Conservation (phyloP, 1,140 invertebrate species). For the Pseudoatta argentina region DNA sequence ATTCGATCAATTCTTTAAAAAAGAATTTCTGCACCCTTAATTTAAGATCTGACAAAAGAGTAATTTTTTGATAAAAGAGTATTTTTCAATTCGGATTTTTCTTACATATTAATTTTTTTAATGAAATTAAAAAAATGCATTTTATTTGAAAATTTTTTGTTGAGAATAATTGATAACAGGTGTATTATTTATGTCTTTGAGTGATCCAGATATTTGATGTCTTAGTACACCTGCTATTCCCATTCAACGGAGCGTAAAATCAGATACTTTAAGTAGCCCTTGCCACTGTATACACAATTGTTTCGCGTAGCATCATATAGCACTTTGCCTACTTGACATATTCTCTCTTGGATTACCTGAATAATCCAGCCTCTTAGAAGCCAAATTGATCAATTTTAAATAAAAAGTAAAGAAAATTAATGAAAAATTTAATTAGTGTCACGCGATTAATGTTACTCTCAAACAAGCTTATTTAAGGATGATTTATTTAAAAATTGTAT, state of each 20-base stretch:
- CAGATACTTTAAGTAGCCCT: slow-evolving; percentile 12
- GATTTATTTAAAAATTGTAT: neutral
- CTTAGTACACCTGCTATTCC: neutral
- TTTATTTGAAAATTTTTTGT: neutral
- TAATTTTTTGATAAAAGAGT: neutral
- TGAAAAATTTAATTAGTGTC: neutral
- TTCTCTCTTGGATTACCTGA: neutral
- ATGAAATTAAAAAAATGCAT: neutral
- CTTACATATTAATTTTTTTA: neutral
- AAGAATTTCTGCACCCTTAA: too few relatives aligned
- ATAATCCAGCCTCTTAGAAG: neutral
- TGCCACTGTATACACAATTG: neutral
- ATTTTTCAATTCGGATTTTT: neutral
- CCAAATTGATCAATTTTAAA: neutral
- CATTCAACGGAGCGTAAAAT: slow-evolving; percentile 37
- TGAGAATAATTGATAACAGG: slow-evolving; percentile 3
- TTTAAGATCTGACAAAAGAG: too few relatives aligned
- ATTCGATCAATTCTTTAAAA: too few relatives aligned
- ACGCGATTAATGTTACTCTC: slow-evolving; percentile 17
- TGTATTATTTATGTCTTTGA: neutral
- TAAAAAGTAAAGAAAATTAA: slow-evolving; percentile 4
- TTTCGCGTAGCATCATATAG: neutral
- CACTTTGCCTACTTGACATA: neutral
- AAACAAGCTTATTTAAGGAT: neutral
- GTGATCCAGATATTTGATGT: slow-evolving; percentile 10